Evolutionary conservation across 1,140 invertebrate species (phyloP), one percentile per base, ranked within the genome.

Genomic region (Drosophila eugracilis): DNA sequence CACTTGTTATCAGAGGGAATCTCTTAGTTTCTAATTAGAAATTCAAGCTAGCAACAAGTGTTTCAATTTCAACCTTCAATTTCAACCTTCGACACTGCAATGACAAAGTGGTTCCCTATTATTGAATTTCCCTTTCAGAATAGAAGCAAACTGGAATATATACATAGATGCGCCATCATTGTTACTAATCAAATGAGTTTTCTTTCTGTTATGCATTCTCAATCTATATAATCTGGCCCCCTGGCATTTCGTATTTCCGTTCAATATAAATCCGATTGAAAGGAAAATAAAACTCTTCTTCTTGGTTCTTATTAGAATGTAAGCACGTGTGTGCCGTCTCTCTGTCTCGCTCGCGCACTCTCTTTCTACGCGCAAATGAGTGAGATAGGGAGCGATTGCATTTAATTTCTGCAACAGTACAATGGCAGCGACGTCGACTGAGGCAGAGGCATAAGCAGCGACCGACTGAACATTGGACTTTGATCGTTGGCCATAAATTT

Each of bases 401-500:
- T 65, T 52, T 36, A 15, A 36, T 26, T 63, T 62, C 57, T 63
- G 60, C 57, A 41, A 26, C 37, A 19, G 36, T 17, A 19, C 50
- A 22, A 10, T 24, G 2, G 17, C 39, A 39, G 57, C 41, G n/a
- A 21, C 52, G 36, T 2, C 48, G 37, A 5, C 41, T 14, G 39
- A 26, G 22, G 42, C 42, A 42, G 41, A 5, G 41, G 15, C 59
- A 12, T 39, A n/a, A 26, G 19, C 62, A 32, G 30, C 69, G 77
- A 78, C 83, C 75, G 83, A 88, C 57, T 88, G 83, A 83, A 73
- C 83, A 62, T 88, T 88, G 83, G 83, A 88, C 83, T 88, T 88
- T 88, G 83, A 48, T 88, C 83, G 80, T 83, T 78, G 70, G 65
- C 76, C 83, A 88, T 88, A 88, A 88, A 86, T 86, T 88, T 78